These are phyloP conservation scores for Drosophila colorata DNA, from an alignment of 2,888 invertebrate species.

Conservation along the genomic window DNA sequence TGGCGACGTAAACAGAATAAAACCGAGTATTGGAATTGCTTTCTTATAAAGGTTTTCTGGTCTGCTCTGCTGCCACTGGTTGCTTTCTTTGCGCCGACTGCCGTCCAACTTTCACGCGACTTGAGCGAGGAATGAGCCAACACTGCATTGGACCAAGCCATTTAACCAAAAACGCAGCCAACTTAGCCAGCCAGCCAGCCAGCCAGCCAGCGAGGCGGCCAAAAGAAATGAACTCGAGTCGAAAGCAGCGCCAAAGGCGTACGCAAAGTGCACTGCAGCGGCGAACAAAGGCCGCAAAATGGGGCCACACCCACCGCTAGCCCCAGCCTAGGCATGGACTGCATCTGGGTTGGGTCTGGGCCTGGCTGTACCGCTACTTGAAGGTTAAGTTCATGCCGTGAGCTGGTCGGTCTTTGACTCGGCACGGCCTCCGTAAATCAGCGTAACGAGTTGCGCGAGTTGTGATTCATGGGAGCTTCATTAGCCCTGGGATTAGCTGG, in stretches of 20 bases:
- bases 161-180: slow-evolving; percentile 75
- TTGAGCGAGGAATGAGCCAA: slow-evolving; percentile 84
- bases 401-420: slow-evolving; percentile 58
- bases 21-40: slow-evolving; percentile 36
- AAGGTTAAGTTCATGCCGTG: slow-evolving; percentile 63
- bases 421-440: slow-evolving; percentile 35
- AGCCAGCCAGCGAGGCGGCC: slow-evolving; percentile 43
- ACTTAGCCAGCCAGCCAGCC: slow-evolving; percentile 29
- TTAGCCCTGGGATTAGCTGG: slow-evolving; percentile 45
- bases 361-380: slow-evolving; percentile 35
- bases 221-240: slow-evolving; percentile 57
- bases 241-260: slow-evolving; percentile 62
- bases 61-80: slow-evolving; percentile 17
- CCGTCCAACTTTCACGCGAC: slow-evolving; percentile 85
- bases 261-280: slow-evolving; percentile 58
- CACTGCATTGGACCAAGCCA: slow-evolving; percentile 73
- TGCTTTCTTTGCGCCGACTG: slow-evolving; percentile 69
- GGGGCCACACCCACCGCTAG: slow-evolving; percentile 57
- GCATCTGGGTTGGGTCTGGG: slow-evolving; percentile 9
- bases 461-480: slow-evolving; percentile 60
- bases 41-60: slow-evolving; percentile 38
- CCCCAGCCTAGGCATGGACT: slow-evolving; percentile 20
- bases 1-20: slow-evolving; percentile 34
- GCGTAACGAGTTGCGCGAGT: slow-evolving; percentile 59
- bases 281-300: slow-evolving; percentile 59